Percentiles rank a stretch among this genome's conserved stretches.
Evolutionary conservation across 2,888 invertebrate species (phyloP).

Genomic region (Dione vanillae): DNA sequence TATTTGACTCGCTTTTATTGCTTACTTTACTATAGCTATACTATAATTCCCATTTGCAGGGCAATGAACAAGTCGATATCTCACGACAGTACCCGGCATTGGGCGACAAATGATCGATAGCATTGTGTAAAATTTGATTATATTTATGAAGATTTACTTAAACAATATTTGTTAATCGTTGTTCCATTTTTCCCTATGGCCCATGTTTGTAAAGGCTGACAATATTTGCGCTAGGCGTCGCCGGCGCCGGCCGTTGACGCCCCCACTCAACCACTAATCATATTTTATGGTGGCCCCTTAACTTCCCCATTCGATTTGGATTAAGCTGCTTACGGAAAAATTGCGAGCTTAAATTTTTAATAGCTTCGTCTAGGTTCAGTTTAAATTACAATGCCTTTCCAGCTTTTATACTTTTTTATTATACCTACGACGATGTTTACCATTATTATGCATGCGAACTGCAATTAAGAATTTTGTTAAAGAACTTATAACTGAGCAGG

Average conservation of each 20-base stretch:
- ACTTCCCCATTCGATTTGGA: conserved; percentile 68
- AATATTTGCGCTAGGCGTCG: conserved; percentile 68
- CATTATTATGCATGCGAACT: conserved; percentile 16
- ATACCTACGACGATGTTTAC: conserved; percentile 29
- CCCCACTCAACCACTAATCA: conserved; percentile 76
- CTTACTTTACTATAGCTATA: too few species aligned
- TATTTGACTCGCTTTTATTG: conserved; percentile 18
- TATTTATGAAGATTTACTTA: conserved; percentile 55
- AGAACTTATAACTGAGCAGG: background rate
- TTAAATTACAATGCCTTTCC: conserved; percentile 38
- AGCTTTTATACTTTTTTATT: conserved; percentile 38
- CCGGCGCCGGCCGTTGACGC: conserved; percentile 56
- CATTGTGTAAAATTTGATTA: conserved; percentile 44
- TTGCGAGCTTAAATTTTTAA: conserved; percentile 49
- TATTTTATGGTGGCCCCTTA: conserved; percentile 76
- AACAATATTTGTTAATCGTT: conserved; percentile 66
- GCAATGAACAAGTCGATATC: background rate
- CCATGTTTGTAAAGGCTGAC: conserved; percentile 67
- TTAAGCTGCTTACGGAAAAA: conserved; percentile 63
- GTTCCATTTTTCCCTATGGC: conserved; percentile 53
- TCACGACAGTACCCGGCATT: background rate
- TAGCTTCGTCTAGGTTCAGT: conserved; percentile 45
- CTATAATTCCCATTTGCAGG: too few species aligned
- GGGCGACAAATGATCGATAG: conserved; percentile 40
- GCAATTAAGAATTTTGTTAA: conserved; percentile 10